Conservation (phyloP, 2,113 vertebrate genomes). For the Podiceps cristatus region DNA sequence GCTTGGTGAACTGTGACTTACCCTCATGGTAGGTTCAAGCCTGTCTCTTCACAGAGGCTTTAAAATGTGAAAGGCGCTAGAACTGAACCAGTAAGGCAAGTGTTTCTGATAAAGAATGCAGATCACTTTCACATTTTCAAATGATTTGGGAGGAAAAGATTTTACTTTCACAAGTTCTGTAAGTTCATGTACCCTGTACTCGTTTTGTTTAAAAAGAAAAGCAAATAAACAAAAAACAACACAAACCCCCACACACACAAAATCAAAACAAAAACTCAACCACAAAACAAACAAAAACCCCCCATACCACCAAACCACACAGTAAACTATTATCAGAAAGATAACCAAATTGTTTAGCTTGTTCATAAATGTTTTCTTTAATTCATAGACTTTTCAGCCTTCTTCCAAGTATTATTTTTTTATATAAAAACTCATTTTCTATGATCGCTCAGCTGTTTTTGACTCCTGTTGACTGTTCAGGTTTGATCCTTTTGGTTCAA, state of each 20-base stretch:
- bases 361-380: background rate
- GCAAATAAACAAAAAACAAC: background rate
- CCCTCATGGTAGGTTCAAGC: background rate
- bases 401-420: background rate
- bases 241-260: no score
- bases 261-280: no score
- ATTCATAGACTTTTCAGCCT: background rate
- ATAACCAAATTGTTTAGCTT: background rate
- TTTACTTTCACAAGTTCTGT: background rate
- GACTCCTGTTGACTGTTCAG: background rate
- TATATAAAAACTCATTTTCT: background rate
- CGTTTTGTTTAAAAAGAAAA: background rate
- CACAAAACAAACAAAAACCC: no score
- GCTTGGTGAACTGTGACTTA: background rate
- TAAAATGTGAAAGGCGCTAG: background rate
- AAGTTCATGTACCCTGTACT: background rate
- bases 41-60: background rate
- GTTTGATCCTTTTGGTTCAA: background rate
- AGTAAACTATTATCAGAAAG: background rate
- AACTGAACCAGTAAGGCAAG: background rate
- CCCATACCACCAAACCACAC: no score
- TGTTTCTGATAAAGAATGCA: background rate
- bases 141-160: background rate
- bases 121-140: background rate
- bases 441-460: background rate